Percentiles rank a stretch among this genome's conserved stretches.
phyloP scores from a whole-genome alignment of 1,140 invertebrate genomes.

The Cydia fagiglandana region DNA sequence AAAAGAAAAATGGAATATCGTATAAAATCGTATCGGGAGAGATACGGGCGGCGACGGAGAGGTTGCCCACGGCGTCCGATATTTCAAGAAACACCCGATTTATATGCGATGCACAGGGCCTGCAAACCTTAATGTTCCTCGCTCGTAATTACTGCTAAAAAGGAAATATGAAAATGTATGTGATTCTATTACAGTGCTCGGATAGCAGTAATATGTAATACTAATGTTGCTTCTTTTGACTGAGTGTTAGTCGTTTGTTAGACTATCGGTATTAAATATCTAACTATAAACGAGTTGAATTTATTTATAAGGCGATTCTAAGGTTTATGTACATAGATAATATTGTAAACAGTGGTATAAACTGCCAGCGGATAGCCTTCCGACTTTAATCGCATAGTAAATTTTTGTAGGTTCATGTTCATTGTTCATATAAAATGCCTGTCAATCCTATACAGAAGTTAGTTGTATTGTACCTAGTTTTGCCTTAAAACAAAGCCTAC shows the following conservation, averaged over 20 bases:
- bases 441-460: neutral
- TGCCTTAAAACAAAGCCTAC: neutral
- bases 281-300: neutral
- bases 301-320: neutral
- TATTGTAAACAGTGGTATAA: neutral
- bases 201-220: neutral
- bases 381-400: neutral
- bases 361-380: neutral
- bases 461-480: neutral
- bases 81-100: constrained; percentile 75
- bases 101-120: constrained; percentile 65
- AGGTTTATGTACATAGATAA: neutral
- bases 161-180: constrained; percentile 53
- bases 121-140: constrained; percentile 69
- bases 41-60: constrained; percentile 70
- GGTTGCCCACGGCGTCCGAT: constrained; percentile 74
- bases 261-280: neutral
- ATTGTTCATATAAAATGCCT: neutral
- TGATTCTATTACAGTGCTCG: constrained; percentile 20
- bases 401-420: no score
- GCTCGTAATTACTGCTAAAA: constrained; percentile 64
- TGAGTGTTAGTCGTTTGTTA: constrained; percentile 14
- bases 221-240: neutral
- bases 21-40: constrained; percentile 73
- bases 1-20: constrained; percentile 73